Evolutionary conservation across 2,888 invertebrate species (phyloP), one percentile per base, ranked within the genome.

Genomic region (Troglohyphantes excavatus): DNA sequence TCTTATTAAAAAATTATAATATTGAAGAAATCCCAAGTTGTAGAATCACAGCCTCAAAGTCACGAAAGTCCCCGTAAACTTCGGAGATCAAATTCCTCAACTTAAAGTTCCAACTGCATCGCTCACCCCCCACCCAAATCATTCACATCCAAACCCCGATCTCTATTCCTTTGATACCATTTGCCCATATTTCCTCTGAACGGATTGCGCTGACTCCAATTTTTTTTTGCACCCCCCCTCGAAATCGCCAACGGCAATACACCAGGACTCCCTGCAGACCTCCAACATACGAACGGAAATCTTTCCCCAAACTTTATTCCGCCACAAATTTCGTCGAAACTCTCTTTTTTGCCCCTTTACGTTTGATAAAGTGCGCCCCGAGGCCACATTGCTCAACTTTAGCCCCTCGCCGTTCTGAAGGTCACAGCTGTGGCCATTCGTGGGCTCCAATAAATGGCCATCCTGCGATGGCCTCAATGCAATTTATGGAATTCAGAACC

Each of bases 401-500:
- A 46, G 68, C 81, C 81, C 39, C 21, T 13, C 2, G 23, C 39
- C 21, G 9, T 33, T 11, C n/a, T 29, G 43, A 39, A 82, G 82
- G 82, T 82, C 82, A 72, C 82, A 82, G 70, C 82, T 82, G 82
- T 33, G 33, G 70, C 82, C 23, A 29, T 9, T 33, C 5, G 33
- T 9, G 9, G 2, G 13, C 13, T 17, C 53, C 53, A n/a, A 53
- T 53, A 53, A 53, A 53, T n/a, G 53, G 53, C 13, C 33, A 33
- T 33, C 33, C 5, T 33, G 3, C 17, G 17, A 17, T 53, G 53
- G 53, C 53, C 53, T 13, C 53, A 26, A 46, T 21, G 61, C 59
- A 82, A 82, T 82, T 70, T 82, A 82, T 82, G 70, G 70, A 82
- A 82, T 82, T 82, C 67, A 39, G 70, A 65, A 78, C 65, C n/a